A percentile compares a stretch with the other conserved stretches of the same genome.
phyloP scores from a whole-genome alignment of 2,113 vertebrate species.

The Daphoenositta chrysoptera region DNA sequence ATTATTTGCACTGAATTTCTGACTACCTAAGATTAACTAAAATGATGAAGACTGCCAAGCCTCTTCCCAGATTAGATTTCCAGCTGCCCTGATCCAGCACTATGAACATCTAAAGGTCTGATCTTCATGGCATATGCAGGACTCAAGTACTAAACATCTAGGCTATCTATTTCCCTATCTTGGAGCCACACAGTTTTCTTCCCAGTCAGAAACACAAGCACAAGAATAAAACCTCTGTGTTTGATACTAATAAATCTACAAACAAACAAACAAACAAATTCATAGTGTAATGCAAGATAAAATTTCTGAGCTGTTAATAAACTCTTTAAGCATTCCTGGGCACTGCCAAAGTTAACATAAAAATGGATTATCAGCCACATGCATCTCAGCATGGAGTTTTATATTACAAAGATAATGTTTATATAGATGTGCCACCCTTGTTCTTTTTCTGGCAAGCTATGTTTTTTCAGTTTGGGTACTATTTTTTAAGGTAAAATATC shows the following conservation, averaged over 20 bases:
- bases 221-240: not conserved
- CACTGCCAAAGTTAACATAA: not conserved
- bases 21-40: not conserved
- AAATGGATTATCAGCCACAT: not conserved
- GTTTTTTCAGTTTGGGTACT: not conserved
- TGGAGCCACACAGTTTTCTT: not conserved
- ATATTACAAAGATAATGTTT: not conserved
- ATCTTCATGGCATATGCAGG: not conserved
- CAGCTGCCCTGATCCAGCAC: not conserved
- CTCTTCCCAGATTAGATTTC: not conserved
- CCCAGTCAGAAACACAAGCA: not conserved
- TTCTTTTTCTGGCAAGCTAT: not conserved
- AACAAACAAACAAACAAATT: not conserved
- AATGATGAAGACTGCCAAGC: not conserved
- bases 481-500: not conserved
- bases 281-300: not conserved
- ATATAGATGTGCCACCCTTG: not conserved
- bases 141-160: not conserved
- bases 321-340: not conserved
- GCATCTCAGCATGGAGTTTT: not conserved
- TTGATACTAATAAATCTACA: not conserved
- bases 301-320: not conserved
- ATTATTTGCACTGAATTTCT: not conserved
- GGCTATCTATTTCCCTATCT: not conserved
- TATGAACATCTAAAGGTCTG: not conserved